These are phyloP conservation scores for Phragmatobia fuliginosa DNA, from an alignment of 2,888 invertebrate species.

Conservation along the genomic window DNA sequence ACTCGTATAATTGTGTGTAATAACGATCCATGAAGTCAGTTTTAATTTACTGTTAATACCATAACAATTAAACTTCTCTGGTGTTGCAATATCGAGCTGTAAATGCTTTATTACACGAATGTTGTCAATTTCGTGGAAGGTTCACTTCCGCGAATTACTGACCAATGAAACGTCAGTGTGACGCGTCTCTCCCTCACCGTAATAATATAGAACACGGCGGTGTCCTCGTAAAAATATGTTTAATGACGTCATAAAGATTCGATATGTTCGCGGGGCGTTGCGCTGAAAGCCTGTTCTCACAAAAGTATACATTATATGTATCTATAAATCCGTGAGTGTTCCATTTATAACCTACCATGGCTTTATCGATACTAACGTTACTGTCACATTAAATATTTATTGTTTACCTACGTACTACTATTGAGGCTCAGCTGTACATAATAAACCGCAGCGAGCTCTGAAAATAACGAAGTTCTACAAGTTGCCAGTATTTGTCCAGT, in stretches of 20 bases:
- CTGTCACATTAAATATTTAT: slow-evolving; percentile 65
- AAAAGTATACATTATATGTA: slow-evolving; percentile 64
- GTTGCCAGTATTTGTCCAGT: slow-evolving; percentile 23
- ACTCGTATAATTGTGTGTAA: neutral
- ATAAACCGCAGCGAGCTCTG: slow-evolving; percentile 15
- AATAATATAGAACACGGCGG: slow-evolving; percentile 79
- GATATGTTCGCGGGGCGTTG: slow-evolving; percentile 74
- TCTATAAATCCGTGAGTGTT: slow-evolving; percentile 78
- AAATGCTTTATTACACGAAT: slow-evolving; percentile 75
- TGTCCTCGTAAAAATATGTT: slow-evolving; percentile 85
- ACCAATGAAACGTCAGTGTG: slow-evolving; percentile 73
- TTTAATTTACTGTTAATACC: slow-evolving; percentile 60
- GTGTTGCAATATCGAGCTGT: slow-evolving; percentile 56
- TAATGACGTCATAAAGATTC: slow-evolving; percentile 84
- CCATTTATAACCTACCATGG: slow-evolving; percentile 70
- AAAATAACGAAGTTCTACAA: slow-evolving; percentile 20
- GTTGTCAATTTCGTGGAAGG: slow-evolving; percentile 75
- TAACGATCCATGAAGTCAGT: slow-evolving; percentile 52
- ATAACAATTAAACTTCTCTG: slow-evolving; percentile 57
- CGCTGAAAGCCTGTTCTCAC: slow-evolving; percentile 73
- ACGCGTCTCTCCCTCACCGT: slow-evolving; percentile 67
- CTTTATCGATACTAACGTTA: slow-evolving; percentile 70
- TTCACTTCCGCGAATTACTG: slow-evolving; percentile 75
- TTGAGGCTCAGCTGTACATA: slow-evolving; percentile 31
- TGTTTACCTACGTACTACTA: slow-evolving; percentile 44